Percentiles rank a stretch among this genome's conserved stretches.
phyloP scores from a whole-genome alignment of 1,140 invertebrate species.

The Penaeus chinensis region DNA sequence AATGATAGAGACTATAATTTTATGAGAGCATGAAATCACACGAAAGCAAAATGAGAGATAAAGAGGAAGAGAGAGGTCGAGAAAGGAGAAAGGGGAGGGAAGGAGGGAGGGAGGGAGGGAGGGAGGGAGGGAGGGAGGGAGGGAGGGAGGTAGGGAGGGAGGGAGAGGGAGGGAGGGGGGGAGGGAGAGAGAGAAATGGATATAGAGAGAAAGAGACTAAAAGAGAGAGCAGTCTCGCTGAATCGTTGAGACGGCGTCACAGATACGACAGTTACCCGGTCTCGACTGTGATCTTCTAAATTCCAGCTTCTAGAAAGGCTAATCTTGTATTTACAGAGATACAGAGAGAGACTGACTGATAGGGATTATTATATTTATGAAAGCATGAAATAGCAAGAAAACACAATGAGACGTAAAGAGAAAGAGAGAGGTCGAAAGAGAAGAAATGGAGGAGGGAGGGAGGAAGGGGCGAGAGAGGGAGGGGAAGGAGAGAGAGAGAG shows the following conservation, averaged over 20 bases:
- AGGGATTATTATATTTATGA: too few relatives aligned
- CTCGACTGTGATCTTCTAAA: too few relatives aligned
- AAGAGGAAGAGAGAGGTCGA: constrained; percentile 27
- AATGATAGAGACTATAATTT: not conserved
- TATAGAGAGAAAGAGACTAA: not conserved
- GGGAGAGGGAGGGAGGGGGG: not conserved
- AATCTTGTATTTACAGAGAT: too few relatives aligned
- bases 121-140: not conserved
- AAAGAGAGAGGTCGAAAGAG: not conserved
- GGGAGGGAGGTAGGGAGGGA: constrained; percentile 11
- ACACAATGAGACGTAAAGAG: not conserved
- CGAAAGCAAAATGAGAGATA: not conserved
- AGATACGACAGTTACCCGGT: too few relatives aligned
- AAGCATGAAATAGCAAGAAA: too few relatives aligned
- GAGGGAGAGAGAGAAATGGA: not conserved
- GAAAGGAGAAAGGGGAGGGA: not conserved
- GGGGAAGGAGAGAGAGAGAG: not conserved
- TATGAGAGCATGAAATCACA: too few relatives aligned
- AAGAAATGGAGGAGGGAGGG: not conserved
- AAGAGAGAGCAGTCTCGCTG: not conserved
- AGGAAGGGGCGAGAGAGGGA: not conserved
- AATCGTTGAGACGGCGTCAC: too few relatives aligned
- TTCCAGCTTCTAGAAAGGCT: too few relatives aligned
- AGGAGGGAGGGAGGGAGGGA: constrained; percentile 1
- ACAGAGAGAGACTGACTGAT: too few relatives aligned